Base-by-base conservation (phyloP, 2,888 invertebrate genomes). In the Cephus runcator region DNA sequence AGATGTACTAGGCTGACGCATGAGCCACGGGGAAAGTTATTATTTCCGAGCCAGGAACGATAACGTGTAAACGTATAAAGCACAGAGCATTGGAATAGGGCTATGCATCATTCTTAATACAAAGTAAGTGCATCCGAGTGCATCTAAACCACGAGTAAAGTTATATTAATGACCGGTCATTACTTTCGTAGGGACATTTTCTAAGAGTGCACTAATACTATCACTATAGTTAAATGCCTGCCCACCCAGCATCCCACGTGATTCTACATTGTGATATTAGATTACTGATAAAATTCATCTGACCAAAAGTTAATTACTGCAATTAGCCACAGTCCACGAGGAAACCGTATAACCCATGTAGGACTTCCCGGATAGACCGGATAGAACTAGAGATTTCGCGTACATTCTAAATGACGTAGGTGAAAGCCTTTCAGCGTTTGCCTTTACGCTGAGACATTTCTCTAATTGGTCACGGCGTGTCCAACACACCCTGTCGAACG, bases 31-130 rank as follows among this genome's bases (percentile, higher is more conserved):
- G 56, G 56, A 56, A 56, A 56, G 56, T 56, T 56, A 56, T 23
- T 56, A 56, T 56, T 56, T 56, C 56, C 23, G 15, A 56, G 56
- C 23, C 56, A 23, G 56, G 56, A 56, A 56, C 23, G 56, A 56
- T 56, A 56, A 23, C 56, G 56, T 23, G 56, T 56, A 56, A 56
- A 56, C 15, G 23, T 56, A 56, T 56, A 56, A 56, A 15, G 56
- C 23, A 56, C 23, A 56, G 56, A 23, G 56, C 56, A 56, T 23
- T 56, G 69, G 34, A 74, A 74, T 73, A 69, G 36, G 73, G 73
- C 76, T 33, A 69, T 77, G 76, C 76, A 36, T 79, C 79, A 79
- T 76, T 74, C 73, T 76, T 69, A 69, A 31, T 69, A 34, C 35
- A 30, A 78, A 69, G 73, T 76, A 76, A 74, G 33, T 69, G 36